phyloP scores from a whole-genome alignment of 1,140 invertebrate species.

The Metopolophium dirhodum region DNA sequence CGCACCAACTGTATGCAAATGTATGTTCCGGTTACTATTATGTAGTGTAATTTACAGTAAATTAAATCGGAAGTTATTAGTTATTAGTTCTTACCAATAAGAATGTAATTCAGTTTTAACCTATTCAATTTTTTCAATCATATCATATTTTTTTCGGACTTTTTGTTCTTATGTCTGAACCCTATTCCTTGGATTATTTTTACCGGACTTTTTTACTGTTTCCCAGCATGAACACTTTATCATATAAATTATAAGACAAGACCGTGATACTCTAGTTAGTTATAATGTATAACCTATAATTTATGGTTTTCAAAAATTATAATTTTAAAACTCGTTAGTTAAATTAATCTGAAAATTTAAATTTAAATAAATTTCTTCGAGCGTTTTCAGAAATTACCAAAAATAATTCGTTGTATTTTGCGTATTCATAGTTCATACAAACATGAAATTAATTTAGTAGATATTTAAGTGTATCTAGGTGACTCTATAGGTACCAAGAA shows the following conservation, averaged over 20 bases:
- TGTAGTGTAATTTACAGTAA: not conserved
- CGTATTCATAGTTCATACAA: not conserved
- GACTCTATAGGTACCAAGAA: not conserved
- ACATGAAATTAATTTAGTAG: not conserved
- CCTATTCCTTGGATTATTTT: no score
- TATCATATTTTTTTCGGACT: not conserved
- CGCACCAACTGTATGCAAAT: not conserved
- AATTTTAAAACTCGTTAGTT: not conserved
- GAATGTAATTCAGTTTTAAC: not conserved
- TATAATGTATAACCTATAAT: not conserved
- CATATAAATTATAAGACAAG: not conserved
- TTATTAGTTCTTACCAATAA: not conserved
- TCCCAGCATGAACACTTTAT: not conserved
- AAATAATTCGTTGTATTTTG: not conserved
- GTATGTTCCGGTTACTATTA: not conserved
- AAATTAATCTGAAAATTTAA: not conserved
- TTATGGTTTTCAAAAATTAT: not conserved
- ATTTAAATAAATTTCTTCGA: not conserved
- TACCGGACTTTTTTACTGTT: not conserved
- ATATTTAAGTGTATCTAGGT: not conserved
- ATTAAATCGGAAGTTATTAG: not conserved
- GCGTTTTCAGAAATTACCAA: not conserved
- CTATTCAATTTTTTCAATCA: not conserved
- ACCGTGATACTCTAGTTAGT: not conserved
- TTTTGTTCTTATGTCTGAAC: not conserved